phyloP scores from a whole-genome alignment of 2,113 vertebrate genomes.

The Litocranius walleri region DNA sequence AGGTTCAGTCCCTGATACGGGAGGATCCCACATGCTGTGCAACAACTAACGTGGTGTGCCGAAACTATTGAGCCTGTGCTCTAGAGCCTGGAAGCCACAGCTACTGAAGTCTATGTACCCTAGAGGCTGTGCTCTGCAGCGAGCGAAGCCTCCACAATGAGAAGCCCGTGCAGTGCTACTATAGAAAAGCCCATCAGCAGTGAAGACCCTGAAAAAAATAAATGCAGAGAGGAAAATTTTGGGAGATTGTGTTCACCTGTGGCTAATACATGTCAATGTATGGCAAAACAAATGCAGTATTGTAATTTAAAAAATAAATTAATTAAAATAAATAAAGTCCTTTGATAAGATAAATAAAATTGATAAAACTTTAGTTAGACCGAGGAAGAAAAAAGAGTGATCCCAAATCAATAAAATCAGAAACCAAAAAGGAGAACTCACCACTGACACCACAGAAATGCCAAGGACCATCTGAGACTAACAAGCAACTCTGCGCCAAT shows the following conservation, averaged over 20 bases:
- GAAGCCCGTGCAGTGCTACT: accelerated
- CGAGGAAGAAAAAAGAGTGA: not conserved
- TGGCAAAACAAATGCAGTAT: too few relatives aligned
- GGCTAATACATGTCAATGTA: too few relatives aligned
- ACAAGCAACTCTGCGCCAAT: not conserved
- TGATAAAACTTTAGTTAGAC: not conserved
- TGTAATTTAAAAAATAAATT: too few relatives aligned
- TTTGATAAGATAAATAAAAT: not conserved
- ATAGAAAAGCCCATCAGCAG: not conserved
- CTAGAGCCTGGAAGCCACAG: not conserved
- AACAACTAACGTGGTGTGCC: not conserved
- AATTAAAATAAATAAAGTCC: not conserved
- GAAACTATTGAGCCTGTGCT: not conserved
- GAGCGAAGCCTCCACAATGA: not conserved
- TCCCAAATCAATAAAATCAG: not conserved
- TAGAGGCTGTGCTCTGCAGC: not conserved
- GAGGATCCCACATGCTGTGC: not conserved
- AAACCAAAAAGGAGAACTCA: not conserved
- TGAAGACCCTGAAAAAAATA: not conserved
- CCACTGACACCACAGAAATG: not conserved
- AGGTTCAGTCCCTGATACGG: not conserved
- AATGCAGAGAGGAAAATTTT: not conserved
- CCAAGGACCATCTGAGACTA: not conserved
- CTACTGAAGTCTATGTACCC: not conserved
- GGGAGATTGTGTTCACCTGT: too few relatives aligned